A percentile compares a stretch with the other conserved stretches of the same genome.
phyloP scores from a whole-genome alignment of 2,888 invertebrate species.

The Muschampia plurimacula region DNA sequence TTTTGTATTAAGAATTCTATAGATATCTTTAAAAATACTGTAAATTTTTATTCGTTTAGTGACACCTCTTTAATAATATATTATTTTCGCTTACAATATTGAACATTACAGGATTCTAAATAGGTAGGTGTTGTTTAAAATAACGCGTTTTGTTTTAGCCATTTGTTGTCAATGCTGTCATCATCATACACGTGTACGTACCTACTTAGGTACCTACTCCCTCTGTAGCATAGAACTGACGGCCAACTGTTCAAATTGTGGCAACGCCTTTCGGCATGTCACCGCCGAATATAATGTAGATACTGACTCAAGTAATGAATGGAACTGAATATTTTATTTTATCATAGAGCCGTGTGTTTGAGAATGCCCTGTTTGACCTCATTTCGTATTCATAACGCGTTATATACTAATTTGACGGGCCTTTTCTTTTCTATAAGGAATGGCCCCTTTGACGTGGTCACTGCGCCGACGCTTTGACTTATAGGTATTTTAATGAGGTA shows the following conservation, averaged over 20 bases:
- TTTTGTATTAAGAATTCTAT: too few species aligned
- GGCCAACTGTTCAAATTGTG: conserved; percentile 80
- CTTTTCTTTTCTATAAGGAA: conserved; percentile 76
- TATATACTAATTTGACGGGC: conserved; percentile 83
- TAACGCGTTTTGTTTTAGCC: conserved; percentile 52
- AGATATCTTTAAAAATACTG: background rate
- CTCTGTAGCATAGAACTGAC: conserved; percentile 61
- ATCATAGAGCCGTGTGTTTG: conserved; percentile 75
- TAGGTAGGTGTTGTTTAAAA: background rate
- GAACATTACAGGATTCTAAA: background rate
- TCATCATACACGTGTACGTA: conserved; percentile 47
- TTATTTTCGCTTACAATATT: background rate
- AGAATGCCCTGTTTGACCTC: conserved; percentile 83
- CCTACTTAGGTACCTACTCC: conserved; percentile 45
- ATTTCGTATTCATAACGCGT: conserved; percentile 80
- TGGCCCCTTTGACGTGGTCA: conserved; percentile 71
- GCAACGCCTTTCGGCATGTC: conserved; percentile 77
- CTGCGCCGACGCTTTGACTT: conserved; percentile 57
- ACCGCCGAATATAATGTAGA: conserved; percentile 60
- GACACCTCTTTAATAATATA: background rate
- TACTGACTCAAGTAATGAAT: conserved; percentile 73
- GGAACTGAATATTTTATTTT: conserved; percentile 83
- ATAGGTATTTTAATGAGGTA: conserved; percentile 34
- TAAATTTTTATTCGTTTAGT: background rate
- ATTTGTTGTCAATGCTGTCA: conserved; percentile 53